A percentile compares a stretch with the other conserved stretches of the same genome.
Conservation (phyloP, 2,888 invertebrate species). For the Agrochola lychnidis region DNA sequence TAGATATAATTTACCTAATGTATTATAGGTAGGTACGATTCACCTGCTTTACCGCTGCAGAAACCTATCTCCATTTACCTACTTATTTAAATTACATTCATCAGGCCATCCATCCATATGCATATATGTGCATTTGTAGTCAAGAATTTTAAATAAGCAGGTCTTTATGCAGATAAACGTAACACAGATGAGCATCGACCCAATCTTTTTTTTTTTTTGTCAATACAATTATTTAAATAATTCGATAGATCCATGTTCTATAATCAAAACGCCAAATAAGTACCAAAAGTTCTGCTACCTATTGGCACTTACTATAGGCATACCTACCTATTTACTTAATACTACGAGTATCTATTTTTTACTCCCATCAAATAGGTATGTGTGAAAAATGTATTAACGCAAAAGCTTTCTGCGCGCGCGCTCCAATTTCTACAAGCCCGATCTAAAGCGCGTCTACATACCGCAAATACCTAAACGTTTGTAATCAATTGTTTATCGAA, state of each 20-base stretch:
- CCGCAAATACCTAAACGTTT: slow-evolving; percentile 52
- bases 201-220: neutral
- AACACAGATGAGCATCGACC: slow-evolving; percentile 1
- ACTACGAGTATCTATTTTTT: neutral
- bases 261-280: neutral
- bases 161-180: slow-evolving; percentile 13
- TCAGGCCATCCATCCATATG: neutral
- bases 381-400: neutral
- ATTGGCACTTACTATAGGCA: neutral
- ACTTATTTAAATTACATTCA: slow-evolving; percentile 18
- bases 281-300: neutral
- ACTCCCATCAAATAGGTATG: neutral
- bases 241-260: neutral
- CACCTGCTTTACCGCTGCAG: neutral
- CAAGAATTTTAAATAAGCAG: slow-evolving; percentile 18
- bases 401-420: slow-evolving; percentile 18
- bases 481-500: slow-evolving; percentile 62
- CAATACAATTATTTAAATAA: slow-evolving; percentile 13
- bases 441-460: slow-evolving; percentile 31
- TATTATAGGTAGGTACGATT: neutral
- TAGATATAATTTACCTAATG: neutral
- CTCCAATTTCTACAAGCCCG: slow-evolving; percentile 30
- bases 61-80: neutral
- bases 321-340: neutral
- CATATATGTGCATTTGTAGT: slow-evolving; percentile 35